Percentiles rank a stretch among this genome's conserved stretches.
phyloP scores from a whole-genome alignment of 2,888 invertebrate genomes.

The Limnephilus rhombicus region DNA sequence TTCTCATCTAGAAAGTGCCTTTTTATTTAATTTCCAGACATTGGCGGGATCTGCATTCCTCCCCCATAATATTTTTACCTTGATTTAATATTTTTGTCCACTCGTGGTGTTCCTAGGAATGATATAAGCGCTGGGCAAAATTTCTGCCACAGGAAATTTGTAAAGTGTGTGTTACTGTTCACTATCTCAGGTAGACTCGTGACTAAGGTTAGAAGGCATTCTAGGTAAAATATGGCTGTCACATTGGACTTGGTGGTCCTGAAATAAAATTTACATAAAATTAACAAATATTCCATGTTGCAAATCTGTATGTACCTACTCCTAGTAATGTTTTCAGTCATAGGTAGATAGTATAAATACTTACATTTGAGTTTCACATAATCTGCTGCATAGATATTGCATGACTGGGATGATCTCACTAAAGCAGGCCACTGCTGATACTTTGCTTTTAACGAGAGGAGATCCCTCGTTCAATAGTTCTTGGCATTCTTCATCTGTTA shows the following conservation, averaged over 20 bases:
- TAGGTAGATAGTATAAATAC: slow-evolving; percentile 65
- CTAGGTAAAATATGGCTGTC: slow-evolving; percentile 87
- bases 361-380: slow-evolving; percentile 89
- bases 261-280: slow-evolving; percentile 67
- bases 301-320: neutral
- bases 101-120: slow-evolving; percentile 91
- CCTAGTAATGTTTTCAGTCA: neutral
- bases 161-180: slow-evolving; percentile 90
- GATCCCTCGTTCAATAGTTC: slow-evolving; percentile 80
- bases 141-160: slow-evolving; percentile 94
- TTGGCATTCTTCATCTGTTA: slow-evolving; percentile 86
- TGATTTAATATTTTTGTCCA: slow-evolving; percentile 87
- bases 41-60: no score
- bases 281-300: neutral
- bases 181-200: slow-evolving; percentile 90
- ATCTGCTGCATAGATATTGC: slow-evolving; percentile 91
- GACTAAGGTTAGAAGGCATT: slow-evolving; percentile 91
- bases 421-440: slow-evolving; percentile 88
- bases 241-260: slow-evolving; percentile 82
- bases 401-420: slow-evolving; percentile 94
- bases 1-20: no score
- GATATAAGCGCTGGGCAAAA: slow-evolving; percentile 94
- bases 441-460: slow-evolving; percentile 74
- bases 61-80: slow-evolving; percentile 74
- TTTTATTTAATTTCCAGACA: no score